phyloP scores from a whole-genome alignment of 2,113 vertebrate genomes.

The Plestiodon gilberti region DNA sequence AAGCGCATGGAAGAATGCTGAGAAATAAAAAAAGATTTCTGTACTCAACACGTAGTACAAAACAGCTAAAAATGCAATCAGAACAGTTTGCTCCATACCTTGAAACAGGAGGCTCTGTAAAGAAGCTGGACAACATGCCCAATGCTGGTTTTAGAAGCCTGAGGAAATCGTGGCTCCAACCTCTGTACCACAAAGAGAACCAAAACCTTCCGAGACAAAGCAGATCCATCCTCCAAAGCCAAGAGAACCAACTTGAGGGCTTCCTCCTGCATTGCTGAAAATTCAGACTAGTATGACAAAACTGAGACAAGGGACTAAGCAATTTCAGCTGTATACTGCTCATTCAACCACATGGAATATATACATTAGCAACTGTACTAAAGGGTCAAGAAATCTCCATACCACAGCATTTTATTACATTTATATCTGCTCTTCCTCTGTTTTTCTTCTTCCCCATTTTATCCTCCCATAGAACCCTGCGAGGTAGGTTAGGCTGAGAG shows the following conservation, averaged over 20 bases:
- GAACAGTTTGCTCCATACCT: conserved; percentile 76
- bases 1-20: neutral
- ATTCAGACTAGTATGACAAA: neutral
- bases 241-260: conserved; percentile 95
- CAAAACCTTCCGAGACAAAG: conserved; percentile 94
- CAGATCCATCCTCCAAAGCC: conserved; percentile 95
- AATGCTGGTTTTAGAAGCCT: conserved; percentile 98
- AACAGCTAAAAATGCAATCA: neutral
- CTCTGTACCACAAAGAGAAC: conserved; percentile 98
- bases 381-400: neutral
- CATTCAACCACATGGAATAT: neutral
- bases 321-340: neutral
- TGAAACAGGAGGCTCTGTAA: conserved; percentile 97
- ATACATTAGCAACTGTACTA: neutral
- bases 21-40: neutral
- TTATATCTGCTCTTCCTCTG: too few species aligned
- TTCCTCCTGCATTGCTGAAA: conserved; percentile 96
- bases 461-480: too few species aligned
- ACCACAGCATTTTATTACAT: too few species aligned
- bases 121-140: conserved; percentile 98
- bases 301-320: neutral
- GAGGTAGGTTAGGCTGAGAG: too few species aligned
- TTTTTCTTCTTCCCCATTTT: too few species aligned
- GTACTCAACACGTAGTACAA: neutral
- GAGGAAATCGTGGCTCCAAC: conserved; percentile 95